Percentiles rank a stretch among this genome's conserved stretches.
phyloP scores from a whole-genome alignment of 2,888 invertebrate species.

The Autographa pulchrina region DNA sequence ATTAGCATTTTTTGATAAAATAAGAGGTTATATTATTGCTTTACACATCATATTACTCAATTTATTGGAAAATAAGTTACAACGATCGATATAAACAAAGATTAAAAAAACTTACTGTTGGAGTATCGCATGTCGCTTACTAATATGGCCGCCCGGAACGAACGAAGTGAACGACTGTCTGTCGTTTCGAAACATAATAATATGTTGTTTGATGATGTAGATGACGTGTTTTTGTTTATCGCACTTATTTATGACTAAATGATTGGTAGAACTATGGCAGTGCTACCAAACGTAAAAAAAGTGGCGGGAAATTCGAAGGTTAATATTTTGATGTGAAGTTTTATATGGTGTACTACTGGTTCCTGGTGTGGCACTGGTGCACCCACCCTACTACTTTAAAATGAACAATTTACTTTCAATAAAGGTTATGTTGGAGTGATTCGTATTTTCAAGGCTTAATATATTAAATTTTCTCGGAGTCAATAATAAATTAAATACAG shows the following conservation, averaged over 20 bases:
- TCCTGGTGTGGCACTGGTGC: background rate
- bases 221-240: background rate
- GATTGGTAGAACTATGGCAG: background rate
- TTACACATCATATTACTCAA: background rate
- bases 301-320: background rate
- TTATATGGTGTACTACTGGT: background rate
- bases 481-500: too few species aligned
- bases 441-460: too few species aligned
- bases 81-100: background rate
- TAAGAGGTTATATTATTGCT: background rate
- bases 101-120: background rate
- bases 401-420: too few species aligned
- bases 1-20: constrained; percentile 1
- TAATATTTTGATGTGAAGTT: background rate
- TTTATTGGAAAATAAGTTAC: too few species aligned
- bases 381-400: background rate
- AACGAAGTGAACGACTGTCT: background rate
- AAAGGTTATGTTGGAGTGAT: too few species aligned
- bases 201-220: background rate
- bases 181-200: background rate
- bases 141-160: too few species aligned
- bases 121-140: background rate
- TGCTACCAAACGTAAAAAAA: constrained; percentile 8
- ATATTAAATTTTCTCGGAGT: too few species aligned
- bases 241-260: background rate